A percentile compares a stretch with the other conserved stretches of the same genome.
Conservation (phyloP, 2,797 vertebrate species). For the Poecile montanus region DNA sequence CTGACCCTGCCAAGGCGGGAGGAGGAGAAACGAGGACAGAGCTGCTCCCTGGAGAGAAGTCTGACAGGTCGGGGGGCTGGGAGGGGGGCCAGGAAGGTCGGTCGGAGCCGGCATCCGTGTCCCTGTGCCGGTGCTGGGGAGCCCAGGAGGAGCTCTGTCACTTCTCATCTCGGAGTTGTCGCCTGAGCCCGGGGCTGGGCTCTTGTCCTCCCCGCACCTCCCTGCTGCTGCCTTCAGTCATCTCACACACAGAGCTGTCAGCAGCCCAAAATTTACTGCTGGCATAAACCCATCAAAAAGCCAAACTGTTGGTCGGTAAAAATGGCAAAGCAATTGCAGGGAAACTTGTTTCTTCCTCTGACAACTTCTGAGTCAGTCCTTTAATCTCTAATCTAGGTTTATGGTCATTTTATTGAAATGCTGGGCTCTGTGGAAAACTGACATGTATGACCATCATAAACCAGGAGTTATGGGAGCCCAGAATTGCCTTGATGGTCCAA, state of each 20-base stretch:
- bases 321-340: background rate
- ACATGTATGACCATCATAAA: conserved; percentile 63
- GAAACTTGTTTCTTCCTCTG: conserved; percentile 35
- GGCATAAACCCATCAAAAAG: conserved; percentile 25
- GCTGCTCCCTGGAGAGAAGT: background rate
- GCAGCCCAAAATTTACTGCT: background rate
- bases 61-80: background rate
- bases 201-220: background rate
- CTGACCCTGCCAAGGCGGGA: background rate
- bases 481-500: conserved; percentile 51
- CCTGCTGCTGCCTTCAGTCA: background rate
- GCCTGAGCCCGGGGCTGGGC: background rate
- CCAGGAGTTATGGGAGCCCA: conserved; percentile 50
- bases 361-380: conserved; percentile 45
- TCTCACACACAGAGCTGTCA: background rate
- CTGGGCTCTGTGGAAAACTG: conserved; percentile 13
- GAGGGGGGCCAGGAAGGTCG: background rate
- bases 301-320: background rate
- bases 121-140: background rate
- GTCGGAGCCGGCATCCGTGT: rapidly evolving
- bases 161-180: background rate
- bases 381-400: conserved; percentile 62
- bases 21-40: background rate
- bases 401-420: conserved; percentile 60
- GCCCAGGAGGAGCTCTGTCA: conserved; percentile 28